phyloP scores from a whole-genome alignment of 1,140 invertebrate genomes.

The Brachionus paranguensis region DNA sequence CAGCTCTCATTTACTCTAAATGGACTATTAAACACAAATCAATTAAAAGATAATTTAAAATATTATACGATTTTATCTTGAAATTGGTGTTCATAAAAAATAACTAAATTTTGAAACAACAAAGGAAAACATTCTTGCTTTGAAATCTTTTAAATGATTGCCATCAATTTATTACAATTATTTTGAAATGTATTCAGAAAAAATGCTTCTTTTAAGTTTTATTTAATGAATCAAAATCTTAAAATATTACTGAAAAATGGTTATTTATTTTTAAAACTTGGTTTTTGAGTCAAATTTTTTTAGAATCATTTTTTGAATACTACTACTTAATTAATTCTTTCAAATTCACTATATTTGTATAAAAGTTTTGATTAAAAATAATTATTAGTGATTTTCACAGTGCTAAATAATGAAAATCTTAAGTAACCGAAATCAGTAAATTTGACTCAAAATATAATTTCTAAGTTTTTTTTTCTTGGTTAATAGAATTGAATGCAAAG shows the following conservation, averaged over 20 bases:
- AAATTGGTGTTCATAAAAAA: neutral
- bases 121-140: neutral
- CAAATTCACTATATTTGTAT: too few species aligned
- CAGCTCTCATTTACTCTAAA: neutral
- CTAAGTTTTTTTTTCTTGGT: neutral
- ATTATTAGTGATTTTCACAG: too few species aligned
- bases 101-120: neutral
- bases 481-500: neutral
- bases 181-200: neutral
- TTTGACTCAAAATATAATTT: neutral
- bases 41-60: neutral
- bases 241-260: neutral
- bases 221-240: neutral
- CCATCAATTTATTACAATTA: neutral
- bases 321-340: too few species aligned
- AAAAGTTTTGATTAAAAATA: too few species aligned
- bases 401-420: too few species aligned
- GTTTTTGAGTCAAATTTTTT: too few species aligned
- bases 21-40: neutral
- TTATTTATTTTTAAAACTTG: neutral
- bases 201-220: too few species aligned
- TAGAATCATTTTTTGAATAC: too few species aligned
- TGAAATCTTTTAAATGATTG: neutral
- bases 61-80: neutral
- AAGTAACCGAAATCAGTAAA: too few species aligned